These are phyloP conservation scores for Uropsilus gracilis DNA, from an alignment of 2,113 vertebrate species.

Conservation along the genomic window DNA sequence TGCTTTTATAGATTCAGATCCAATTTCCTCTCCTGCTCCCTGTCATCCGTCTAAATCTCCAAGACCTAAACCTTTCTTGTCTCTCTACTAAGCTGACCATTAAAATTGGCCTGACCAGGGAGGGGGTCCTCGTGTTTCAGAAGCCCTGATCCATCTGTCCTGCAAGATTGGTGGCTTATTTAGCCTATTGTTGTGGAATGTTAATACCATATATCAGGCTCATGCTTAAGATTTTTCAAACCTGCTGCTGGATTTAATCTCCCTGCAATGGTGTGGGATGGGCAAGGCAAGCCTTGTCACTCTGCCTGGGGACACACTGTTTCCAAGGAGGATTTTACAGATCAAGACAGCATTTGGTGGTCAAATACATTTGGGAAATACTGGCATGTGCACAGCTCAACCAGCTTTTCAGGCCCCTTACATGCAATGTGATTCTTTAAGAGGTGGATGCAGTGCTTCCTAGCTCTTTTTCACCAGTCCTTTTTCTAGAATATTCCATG, in stretches of 20 bases:
- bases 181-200: background rate
- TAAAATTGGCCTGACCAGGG: background rate
- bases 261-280: background rate
- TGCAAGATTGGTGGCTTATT: background rate
- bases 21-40: constrained; percentile 12
- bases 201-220: background rate
- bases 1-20: background rate
- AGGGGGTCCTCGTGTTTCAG: background rate
- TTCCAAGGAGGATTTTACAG: background rate
- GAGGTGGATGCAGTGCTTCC: background rate
- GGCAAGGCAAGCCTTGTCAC: background rate
- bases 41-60: background rate
- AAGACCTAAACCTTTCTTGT: background rate
- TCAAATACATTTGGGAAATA: background rate
- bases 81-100: constrained; percentile 8
- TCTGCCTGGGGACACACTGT: fast-evolving
- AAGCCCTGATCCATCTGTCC: background rate
- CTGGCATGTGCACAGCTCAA: background rate
- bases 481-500: constrained; percentile 1
- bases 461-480: background rate
- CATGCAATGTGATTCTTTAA: background rate
- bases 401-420: background rate
- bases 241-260: fast-evolving
- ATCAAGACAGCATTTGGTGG: background rate
- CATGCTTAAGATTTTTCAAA: background rate